Conservation (phyloP, 2,797 vertebrate species). For the Anabacerthia variegaticeps region DNA sequence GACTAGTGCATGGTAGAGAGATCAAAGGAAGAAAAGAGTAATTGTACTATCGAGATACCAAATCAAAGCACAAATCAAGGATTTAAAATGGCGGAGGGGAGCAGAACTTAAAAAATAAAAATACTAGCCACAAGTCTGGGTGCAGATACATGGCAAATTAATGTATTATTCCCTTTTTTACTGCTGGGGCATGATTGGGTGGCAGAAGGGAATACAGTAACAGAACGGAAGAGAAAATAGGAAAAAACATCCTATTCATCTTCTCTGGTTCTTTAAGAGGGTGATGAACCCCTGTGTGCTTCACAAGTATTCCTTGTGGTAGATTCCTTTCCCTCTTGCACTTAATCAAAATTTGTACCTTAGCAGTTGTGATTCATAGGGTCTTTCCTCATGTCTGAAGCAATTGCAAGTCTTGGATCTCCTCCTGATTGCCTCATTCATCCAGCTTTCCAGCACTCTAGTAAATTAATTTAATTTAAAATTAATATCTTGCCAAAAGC, state of each 20-base stretch:
- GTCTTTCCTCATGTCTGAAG: not conserved
- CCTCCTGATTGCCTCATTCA: not conserved
- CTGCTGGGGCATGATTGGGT: not conserved
- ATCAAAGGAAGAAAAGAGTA: not conserved
- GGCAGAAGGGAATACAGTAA: not conserved
- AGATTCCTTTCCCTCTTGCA: not conserved
- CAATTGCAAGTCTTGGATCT: not conserved
- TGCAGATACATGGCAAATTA: not conserved
- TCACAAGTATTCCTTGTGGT: not conserved
- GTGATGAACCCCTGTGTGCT: not conserved
- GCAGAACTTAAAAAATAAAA: not conserved
- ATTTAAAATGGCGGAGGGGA: not conserved
- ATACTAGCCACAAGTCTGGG: not conserved
- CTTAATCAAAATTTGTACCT: not conserved
- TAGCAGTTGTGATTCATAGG: not conserved
- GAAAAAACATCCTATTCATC: not conserved
- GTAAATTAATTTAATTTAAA: slow-evolving; percentile 18
- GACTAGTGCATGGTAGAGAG: not conserved
- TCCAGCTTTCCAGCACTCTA: not conserved
- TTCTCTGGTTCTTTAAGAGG: not conserved
- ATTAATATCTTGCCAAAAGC: not conserved
- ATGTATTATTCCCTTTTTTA: not conserved
- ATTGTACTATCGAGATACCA: not conserved
- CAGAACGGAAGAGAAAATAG: not conserved
- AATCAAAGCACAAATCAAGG: not conserved